Conservation (phyloP, 23 tunicate genomes). For the Oikopleura dioica region DNA sequence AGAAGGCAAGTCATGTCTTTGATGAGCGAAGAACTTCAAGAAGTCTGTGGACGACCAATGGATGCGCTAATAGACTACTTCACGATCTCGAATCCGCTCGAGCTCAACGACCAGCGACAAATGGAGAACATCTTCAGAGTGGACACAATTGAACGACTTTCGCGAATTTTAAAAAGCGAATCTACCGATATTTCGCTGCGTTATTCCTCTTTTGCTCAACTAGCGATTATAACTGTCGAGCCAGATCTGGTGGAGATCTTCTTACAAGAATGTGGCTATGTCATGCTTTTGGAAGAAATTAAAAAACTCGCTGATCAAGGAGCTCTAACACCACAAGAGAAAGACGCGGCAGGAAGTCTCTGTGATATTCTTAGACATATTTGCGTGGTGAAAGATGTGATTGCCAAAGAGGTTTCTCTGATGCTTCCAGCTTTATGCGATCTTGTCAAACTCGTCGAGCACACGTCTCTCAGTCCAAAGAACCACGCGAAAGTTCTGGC, state of each 20-base stretch:
- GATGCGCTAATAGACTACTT: not conserved
- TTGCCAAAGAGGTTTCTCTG: not conserved
- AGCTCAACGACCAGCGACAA: not conserved
- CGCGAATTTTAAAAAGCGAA: not conserved
- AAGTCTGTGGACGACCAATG: not conserved
- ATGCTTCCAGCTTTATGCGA: not conserved
- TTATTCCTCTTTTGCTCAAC: not conserved
- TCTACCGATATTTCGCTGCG: not conserved
- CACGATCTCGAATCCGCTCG: not conserved
- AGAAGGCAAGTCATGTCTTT: not conserved
- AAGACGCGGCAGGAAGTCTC: not conserved
- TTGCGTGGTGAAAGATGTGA: not conserved
- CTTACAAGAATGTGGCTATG: not conserved
- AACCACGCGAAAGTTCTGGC: not conserved
- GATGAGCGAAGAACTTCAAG: not conserved
- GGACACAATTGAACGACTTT: not conserved
- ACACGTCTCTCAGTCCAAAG: not conserved
- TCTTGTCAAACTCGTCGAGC: not conserved
- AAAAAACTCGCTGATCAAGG: not conserved
- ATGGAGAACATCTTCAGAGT: not conserved
- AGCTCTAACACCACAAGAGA: not conserved
- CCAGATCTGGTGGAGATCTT: not conserved
- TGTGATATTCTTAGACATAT: slow-evolving; percentile 8
- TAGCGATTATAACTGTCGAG: not conserved
- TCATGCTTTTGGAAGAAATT: not conserved